Base-by-base conservation (phyloP, 1,140 invertebrate genomes). In the Tetramorium parvispinum region DNA sequence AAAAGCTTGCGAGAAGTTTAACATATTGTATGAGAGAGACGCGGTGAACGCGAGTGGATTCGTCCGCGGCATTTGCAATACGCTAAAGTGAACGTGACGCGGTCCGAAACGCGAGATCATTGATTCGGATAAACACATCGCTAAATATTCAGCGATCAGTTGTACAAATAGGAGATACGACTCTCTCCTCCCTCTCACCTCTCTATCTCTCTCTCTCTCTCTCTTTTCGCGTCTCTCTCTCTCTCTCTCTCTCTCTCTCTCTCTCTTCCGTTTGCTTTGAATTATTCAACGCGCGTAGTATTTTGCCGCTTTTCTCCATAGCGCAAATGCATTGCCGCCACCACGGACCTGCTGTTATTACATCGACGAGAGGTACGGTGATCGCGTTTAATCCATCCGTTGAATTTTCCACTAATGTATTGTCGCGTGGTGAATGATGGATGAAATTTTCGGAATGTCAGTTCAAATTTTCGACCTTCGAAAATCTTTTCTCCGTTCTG, bases 121-220 rank as follows among this genome's bases (percentile, higher is more conserved):
- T 85, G 89, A 91, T 88, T 86, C 63, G 89, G 88, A 91, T 91
- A 89, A 91, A 89, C 86, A 79, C 68, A 7, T 87, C 63, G 82
- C 86, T 91, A 91, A 91, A 91, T 91, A 91, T 91, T 91, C 91
- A 88, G 73, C 75, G 82, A 89, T 85, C 83, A 55, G 27, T 55
- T 63, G 87, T 85, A 85, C 82, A 91, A 90, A 88, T 83, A 82
- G 68, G 51, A 55, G 59, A 63, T 37, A 11, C 27, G 46, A 24
- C n/a, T 13, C 27, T 13, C 8, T 3, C 24, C 83, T 53, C 77
- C 21, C 13, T 66, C n/a, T 21, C n/a, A 0, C 24, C 32, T 6
- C 2, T 8, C n/a, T n/a, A n/a, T n/a, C 32, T 11, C 10, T 40
- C 32, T 2, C 8, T 55, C 11, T 7, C 51, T n/a, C 49, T 37